Conservation (phyloP, 2,888 invertebrate genomes). For the Blera fallax region DNA sequence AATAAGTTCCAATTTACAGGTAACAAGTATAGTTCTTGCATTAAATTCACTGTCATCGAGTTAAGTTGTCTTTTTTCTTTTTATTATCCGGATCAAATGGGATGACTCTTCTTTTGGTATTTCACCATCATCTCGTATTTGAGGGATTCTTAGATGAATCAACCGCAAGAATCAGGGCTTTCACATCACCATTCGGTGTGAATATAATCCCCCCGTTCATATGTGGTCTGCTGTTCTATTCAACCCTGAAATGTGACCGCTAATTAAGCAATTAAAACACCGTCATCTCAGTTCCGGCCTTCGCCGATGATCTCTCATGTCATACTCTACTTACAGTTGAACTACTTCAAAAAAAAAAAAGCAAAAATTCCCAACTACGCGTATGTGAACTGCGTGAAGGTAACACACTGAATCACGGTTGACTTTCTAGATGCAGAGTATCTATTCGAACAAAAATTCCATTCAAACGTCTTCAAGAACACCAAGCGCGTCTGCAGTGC, state of each 20-base stretch:
- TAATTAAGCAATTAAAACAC: neutral
- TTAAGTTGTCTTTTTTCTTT: neutral
- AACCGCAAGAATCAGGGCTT: neutral
- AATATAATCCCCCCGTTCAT: neutral
- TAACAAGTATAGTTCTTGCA: neutral
- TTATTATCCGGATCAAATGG: neutral
- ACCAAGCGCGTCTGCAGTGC: neutral
- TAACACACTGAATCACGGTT: neutral
- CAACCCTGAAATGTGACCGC: neutral
- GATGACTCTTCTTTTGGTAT: neutral
- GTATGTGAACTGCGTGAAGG: neutral
- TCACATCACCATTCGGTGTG: neutral
- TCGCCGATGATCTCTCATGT: neutral
- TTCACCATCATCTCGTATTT: neutral
- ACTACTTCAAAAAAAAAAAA: neutral
- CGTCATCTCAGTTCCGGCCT: neutral
- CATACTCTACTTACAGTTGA: neutral
- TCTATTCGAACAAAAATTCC: neutral
- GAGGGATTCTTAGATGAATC: conserved; percentile 13
- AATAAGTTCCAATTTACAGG: neutral
- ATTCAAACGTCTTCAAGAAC: neutral
- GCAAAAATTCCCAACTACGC: neutral
- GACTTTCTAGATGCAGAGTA: neutral
- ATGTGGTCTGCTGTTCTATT: neutral
- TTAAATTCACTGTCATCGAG: neutral